Evolutionary conservation across 2,888 invertebrate genomes (phyloP).

Genomic region (Endomychus coccineus): DNA sequence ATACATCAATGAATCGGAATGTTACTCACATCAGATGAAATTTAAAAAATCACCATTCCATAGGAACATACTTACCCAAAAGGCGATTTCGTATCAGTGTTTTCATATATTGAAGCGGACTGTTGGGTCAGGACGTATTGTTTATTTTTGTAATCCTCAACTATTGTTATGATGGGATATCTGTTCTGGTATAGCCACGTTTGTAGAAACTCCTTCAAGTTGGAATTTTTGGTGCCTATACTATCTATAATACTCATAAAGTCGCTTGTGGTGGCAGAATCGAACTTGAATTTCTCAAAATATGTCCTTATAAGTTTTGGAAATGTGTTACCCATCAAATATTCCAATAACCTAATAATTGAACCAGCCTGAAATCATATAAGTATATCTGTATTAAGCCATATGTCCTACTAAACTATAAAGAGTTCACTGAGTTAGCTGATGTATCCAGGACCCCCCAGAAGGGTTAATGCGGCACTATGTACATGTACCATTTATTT

Average conservation of each 20-base stretch:
- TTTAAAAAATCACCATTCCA: too few relatives aligned
- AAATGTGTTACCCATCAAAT: slow-evolving; percentile 67
- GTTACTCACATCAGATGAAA: too few relatives aligned
- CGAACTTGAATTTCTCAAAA: slow-evolving; percentile 56
- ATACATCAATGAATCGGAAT: too few relatives aligned
- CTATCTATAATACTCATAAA: slow-evolving; percentile 58
- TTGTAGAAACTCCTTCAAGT: slow-evolving; percentile 57
- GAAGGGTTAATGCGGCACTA: too few relatives aligned
- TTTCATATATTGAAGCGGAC: slow-evolving; percentile 48
- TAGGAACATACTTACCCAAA: slow-evolving; percentile 39
- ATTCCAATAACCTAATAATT: slow-evolving; percentile 75
- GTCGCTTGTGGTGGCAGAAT: slow-evolving; percentile 71
- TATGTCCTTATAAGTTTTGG: slow-evolving; percentile 62
- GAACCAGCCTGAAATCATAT: slow-evolving; percentile 71
- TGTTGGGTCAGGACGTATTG: slow-evolving; percentile 56
- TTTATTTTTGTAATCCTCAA: slow-evolving; percentile 32
- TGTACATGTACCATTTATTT: too few relatives aligned
- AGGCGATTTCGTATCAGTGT: slow-evolving; percentile 41
- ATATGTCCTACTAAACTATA: too few relatives aligned
- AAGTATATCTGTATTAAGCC: too few relatives aligned
- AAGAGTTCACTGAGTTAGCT: too few relatives aligned
- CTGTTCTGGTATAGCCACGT: slow-evolving; percentile 85
- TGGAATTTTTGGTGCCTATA: slow-evolving; percentile 43
- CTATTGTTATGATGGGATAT: slow-evolving; percentile 63
- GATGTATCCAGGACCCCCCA: too few relatives aligned